These are phyloP conservation scores for Trididemnum clinides DNA, from an alignment of 23 tunicate genomes.

Conservation along the genomic window DNA sequence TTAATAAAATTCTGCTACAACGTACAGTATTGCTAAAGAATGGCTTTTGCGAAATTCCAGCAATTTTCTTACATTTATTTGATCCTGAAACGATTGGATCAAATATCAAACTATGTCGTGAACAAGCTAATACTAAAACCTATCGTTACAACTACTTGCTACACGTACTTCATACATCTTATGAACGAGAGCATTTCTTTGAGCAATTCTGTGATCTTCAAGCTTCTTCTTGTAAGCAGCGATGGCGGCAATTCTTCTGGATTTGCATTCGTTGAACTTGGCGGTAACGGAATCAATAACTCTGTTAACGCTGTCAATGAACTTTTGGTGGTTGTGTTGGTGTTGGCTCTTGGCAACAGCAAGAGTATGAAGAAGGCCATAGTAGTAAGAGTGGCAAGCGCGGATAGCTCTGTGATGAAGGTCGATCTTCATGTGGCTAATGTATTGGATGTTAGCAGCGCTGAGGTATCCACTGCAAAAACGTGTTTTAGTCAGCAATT, in stretches of 20 bases:
- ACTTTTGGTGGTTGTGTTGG: neutral
- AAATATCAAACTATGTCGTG: too few species aligned
- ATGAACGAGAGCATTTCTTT: neutral
- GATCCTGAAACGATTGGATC: too few species aligned
- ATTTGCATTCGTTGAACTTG: constrained; percentile 17
- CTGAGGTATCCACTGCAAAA: neutral
- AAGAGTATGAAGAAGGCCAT: neutral
- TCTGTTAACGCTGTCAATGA: constrained; percentile 1
- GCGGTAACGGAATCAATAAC: neutral
- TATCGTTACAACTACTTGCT: neutral
- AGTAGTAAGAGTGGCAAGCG: neutral
- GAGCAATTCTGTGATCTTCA: neutral
- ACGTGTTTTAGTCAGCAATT: neutral
- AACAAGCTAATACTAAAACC: too few species aligned
- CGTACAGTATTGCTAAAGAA: too few species aligned
- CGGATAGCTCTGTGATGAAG: constrained; percentile 2
- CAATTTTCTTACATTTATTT: too few species aligned
- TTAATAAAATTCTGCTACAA: too few species aligned
- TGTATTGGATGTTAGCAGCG: neutral
- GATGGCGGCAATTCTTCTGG: constrained; percentile 14
- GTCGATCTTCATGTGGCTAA: constrained; percentile 15
- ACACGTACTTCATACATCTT: neutral
- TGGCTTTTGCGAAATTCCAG: too few species aligned
- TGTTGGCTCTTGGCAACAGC: constrained; percentile 1
- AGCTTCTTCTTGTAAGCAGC: constrained; percentile 54